Evolutionary conservation across 2,797 vertebrate genomes (phyloP), one percentile per base, ranked within the genome.

Genomic region (Gambusia yucatana): DNA sequence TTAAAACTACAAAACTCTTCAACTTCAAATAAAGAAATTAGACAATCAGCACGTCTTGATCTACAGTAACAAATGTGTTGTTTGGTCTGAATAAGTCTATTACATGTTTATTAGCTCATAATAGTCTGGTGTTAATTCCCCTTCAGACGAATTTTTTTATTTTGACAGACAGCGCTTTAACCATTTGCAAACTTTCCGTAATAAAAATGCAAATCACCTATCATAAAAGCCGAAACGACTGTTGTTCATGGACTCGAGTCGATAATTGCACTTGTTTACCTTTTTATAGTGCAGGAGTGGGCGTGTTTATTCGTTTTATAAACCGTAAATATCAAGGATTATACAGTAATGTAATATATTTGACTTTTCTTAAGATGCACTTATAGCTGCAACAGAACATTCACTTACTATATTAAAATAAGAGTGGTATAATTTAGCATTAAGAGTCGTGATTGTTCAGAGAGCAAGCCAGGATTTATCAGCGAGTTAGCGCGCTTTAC

Each of bases 401-500:
- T 9, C 1, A 9, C 0, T 30, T 63, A 0, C 7, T 16, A 3
- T 52, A 3, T 1, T 28, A 3, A 46, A 30, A 76, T 0, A 0
- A 39, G 6, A 4, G 39, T 6, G 3, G 1, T 28, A 1, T n/a
- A 1, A 30, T 10, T 41, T 0, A 44, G 6, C 1, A 48, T 50
- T 36, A 0, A 61, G 4, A 25, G 16, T 1, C 1, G 1, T 30
- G 20, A 41, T 50, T 84, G 14, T 11, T 25, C 1, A 16, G 1
- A 70, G 22, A 47, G 17, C 14, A 11, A 17, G 1, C 65, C 33
- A 14, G 30, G 20, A 81, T 73, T 81, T 80, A 63, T 67, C 75
- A 50, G 57, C 36, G 33, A 81, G 55, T 90, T 80, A 89, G 87
- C 90, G 88, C 90, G 89, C 89, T 84, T 84, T 83, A 77, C 77